phyloP scores from a whole-genome alignment of 2,797 vertebrate species.

The Mareca strepera region DNA sequence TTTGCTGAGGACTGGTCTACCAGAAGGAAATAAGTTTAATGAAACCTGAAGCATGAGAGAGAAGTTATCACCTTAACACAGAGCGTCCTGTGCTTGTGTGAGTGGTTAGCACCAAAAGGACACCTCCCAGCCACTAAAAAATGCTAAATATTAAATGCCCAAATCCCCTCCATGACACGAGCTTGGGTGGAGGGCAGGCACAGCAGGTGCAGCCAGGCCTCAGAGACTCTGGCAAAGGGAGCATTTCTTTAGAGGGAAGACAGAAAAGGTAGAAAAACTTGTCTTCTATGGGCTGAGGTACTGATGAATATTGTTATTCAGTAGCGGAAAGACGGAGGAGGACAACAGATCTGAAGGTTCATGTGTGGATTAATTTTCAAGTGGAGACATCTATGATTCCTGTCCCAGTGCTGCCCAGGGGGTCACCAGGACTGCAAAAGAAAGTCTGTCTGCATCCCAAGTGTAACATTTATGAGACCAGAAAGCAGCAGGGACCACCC shows the following conservation, averaged over 20 bases:
- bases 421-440: neutral
- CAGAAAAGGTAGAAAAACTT: neutral
- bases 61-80: neutral
- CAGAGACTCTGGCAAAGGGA: neutral
- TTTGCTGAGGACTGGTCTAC: neutral
- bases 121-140: neutral
- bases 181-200: neutral
- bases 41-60: neutral
- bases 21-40: neutral
- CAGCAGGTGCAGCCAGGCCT: neutral
- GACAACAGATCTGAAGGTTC: neutral
- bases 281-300: neutral
- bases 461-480: neutral
- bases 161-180: neutral
- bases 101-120: neutral
- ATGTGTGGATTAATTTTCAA: neutral
- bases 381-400: neutral
- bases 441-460: neutral
- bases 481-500: neutral
- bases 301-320: neutral
- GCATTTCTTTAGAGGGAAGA: neutral
- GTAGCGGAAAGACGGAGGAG: neutral
- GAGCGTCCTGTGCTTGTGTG: neutral
- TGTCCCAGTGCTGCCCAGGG: neutral
- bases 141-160: neutral